Conservation (phyloP, 2,797 vertebrate species). For the Euthynnus affinis region DNA sequence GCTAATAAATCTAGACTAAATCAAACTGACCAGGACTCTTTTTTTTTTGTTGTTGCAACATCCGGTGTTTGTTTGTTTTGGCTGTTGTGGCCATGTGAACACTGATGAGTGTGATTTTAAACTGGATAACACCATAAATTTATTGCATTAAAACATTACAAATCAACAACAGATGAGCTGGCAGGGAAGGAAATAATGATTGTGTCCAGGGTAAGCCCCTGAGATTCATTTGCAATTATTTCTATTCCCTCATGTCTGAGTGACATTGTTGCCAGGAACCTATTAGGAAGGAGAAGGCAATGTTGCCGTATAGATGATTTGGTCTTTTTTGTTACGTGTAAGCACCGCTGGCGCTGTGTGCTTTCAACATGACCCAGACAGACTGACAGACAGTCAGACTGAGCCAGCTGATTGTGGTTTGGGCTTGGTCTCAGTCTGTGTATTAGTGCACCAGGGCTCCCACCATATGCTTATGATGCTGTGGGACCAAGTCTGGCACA, state of each 20-base stretch:
- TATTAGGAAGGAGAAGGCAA: slow-evolving; percentile 40
- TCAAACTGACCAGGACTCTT: slow-evolving; percentile 28
- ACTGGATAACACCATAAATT: slow-evolving; percentile 58
- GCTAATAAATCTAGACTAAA: slow-evolving; percentile 50
- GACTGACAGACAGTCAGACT: slow-evolving; percentile 36
- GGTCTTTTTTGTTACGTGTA: slow-evolving; percentile 40
- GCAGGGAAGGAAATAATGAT: slow-evolving; percentile 50
- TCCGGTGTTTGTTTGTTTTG: slow-evolving; percentile 81
- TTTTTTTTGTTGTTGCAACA: slow-evolving; percentile 33
- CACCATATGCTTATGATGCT: slow-evolving; percentile 54
- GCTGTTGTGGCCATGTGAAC: slow-evolving; percentile 65
- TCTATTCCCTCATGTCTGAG: slow-evolving; percentile 60
- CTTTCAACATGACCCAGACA: slow-evolving; percentile 50
- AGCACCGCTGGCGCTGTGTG: slow-evolving; percentile 41
- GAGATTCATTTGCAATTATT: slow-evolving; percentile 64
- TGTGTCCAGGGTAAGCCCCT: slow-evolving; percentile 52
- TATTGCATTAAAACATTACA: slow-evolving; percentile 67
- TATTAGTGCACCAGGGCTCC: slow-evolving; percentile 46
- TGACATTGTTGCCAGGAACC: slow-evolving; percentile 37
- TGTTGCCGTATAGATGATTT: slow-evolving; percentile 44
- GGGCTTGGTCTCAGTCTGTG: slow-evolving; percentile 39
- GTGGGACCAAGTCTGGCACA: slow-evolving; percentile 52
- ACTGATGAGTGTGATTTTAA: slow-evolving; percentile 68
- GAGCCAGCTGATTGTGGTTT: slow-evolving; percentile 74
- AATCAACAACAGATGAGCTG: slow-evolving; percentile 66